A percentile compares a stretch with the other conserved stretches of the same genome.
phyloP scores from a whole-genome alignment of 2,888 invertebrate genomes.

The Sphaerophoria taeniata region DNA sequence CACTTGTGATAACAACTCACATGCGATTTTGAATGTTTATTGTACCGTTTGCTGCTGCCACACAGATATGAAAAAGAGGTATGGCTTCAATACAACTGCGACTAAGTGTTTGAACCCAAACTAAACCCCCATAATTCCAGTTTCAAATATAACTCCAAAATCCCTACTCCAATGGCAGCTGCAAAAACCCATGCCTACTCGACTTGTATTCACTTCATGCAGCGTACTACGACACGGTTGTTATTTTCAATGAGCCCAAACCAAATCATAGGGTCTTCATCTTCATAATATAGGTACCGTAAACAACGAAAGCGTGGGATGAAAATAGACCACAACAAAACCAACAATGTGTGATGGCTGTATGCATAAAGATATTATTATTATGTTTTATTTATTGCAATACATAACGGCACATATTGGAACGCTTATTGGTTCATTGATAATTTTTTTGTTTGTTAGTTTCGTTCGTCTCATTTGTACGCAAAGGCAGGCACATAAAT shows the following conservation, averaged over 20 bases:
- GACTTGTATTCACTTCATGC: background rate
- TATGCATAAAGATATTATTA: background rate
- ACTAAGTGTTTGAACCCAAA: too few species aligned
- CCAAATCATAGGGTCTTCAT: background rate
- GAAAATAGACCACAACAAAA: constrained; percentile 38
- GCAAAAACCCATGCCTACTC: constrained; percentile 1
- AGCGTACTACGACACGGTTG: background rate
- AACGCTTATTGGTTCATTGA: constrained; percentile 57
- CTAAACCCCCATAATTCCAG: background rate
- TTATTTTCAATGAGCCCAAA: constrained; percentile 56
- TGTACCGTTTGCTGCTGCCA: too few species aligned
- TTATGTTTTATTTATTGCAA: constrained; percentile 7
- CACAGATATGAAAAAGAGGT: too few species aligned
- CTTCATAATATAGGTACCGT: constrained; percentile 4
- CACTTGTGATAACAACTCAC: too few species aligned
- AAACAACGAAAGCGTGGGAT: constrained; percentile 44
- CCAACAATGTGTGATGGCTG: constrained; percentile 8
- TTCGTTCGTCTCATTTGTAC: constrained; percentile 56
- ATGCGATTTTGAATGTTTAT: too few species aligned
- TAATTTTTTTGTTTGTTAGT: constrained; percentile 43
- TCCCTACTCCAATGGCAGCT: constrained; percentile 13
- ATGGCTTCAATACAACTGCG: too few species aligned
- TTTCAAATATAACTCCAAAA: too few species aligned
- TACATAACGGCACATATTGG: constrained; percentile 43
- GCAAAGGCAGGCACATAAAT: constrained; percentile 49